phyloP scores from a whole-genome alignment of 2,888 invertebrate species.

The Hydrotaea cyrtoneurina region DNA sequence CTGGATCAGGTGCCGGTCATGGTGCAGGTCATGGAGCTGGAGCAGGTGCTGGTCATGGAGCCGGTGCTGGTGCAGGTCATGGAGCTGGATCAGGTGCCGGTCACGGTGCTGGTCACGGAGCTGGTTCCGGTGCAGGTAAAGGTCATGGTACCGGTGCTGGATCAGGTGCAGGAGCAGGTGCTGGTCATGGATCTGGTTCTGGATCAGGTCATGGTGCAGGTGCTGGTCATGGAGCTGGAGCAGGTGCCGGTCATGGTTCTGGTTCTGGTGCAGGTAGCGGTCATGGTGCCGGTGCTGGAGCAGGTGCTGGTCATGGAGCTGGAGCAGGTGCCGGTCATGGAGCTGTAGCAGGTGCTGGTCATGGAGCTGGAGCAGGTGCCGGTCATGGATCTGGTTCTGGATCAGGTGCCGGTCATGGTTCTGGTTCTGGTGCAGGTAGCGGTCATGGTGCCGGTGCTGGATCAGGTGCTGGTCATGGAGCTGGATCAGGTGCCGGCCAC shows the following conservation, averaged over 20 bases:
- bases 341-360: slow-evolving; percentile 96
- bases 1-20: not conserved
- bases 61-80: slow-evolving; percentile 81
- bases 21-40: slow-evolving; percentile 9
- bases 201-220: not conserved
- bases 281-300: not conserved
- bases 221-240: not conserved
- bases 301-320: slow-evolving; percentile 31
- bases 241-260: not conserved
- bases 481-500: slow-evolving; percentile 25
- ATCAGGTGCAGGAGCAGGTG: slow-evolving; percentile 11
- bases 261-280: not conserved
- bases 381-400: slow-evolving; percentile 16
- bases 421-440: not conserved
- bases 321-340: slow-evolving; percentile 31
- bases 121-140: not conserved
- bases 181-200: slow-evolving; percentile 4
- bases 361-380: not conserved
- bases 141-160: not conserved
- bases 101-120: not conserved
- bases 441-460: slow-evolving; percentile 81
- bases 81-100: not conserved
- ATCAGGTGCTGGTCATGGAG: slow-evolving; percentile 97
- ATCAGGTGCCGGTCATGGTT: not conserved
- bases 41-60: slow-evolving; percentile 3